phyloP scores from a whole-genome alignment of 2,113 vertebrate genomes.

The Myrmecophaga tridactyla region DNA sequence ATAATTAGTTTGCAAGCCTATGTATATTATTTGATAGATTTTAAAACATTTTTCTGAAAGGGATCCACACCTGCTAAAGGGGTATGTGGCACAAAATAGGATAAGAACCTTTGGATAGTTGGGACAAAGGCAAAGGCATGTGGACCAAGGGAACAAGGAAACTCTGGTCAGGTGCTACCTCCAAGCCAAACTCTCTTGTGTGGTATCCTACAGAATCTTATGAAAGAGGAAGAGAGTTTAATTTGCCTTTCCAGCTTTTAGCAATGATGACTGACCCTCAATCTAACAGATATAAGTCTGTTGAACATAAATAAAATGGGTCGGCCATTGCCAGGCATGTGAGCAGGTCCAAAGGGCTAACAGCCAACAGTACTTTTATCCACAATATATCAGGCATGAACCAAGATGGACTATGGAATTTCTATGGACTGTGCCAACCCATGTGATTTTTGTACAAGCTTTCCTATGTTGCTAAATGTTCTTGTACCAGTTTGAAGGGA shows the following conservation, averaged over 20 bases:
- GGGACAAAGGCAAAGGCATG: not conserved
- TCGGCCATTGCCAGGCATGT: not conserved
- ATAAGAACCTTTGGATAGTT: not conserved
- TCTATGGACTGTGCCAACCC: not conserved
- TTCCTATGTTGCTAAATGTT: not conserved
- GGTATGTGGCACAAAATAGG: not conserved
- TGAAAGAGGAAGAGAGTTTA: not conserved
- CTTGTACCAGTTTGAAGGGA: not conserved
- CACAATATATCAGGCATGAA: not conserved
- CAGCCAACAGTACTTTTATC: not conserved
- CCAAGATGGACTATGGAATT: not conserved
- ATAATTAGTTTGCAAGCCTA: not conserved
- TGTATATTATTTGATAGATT: conserved; percentile 33
- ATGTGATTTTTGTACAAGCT: not conserved
- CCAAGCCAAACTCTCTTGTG: not conserved
- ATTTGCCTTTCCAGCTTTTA: not conserved
- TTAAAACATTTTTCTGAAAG: conserved; percentile 32
- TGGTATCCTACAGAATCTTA: not conserved
- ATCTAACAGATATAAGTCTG: not conserved
- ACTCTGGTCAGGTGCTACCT: not conserved
- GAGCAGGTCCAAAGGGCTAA: not conserved
- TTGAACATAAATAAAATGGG: not conserved
- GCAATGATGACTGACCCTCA: not conserved
- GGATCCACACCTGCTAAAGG: not conserved
- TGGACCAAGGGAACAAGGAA: not conserved